phyloP scores from a whole-genome alignment of 2,888 invertebrate genomes.

The Cyclophora albipunctata region DNA sequence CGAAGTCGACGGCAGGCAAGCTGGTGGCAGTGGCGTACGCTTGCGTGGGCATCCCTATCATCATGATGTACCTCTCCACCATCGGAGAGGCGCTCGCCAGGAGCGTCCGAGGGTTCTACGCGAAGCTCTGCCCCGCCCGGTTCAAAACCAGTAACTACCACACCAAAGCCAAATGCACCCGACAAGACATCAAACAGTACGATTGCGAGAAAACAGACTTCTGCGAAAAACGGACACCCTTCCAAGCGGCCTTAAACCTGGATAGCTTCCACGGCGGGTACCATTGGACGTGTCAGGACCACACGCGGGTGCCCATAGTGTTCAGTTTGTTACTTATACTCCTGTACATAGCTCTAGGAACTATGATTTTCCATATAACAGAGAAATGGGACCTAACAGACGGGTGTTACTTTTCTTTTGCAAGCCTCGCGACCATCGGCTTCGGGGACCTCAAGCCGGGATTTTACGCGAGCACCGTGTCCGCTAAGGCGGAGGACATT shows the following conservation, averaged over 20 bases:
- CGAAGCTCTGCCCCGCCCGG: slow-evolving; percentile 58
- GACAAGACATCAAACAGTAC: slow-evolving; percentile 30
- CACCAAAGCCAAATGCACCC: slow-evolving; percentile 38
- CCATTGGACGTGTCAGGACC: slow-evolving; percentile 68
- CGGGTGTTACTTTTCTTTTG: slow-evolving; percentile 88
- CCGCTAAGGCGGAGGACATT: slow-evolving; percentile 73
- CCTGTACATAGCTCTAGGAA: slow-evolving; percentile 91
- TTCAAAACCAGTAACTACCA: slow-evolving; percentile 34
- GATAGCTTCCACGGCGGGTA: slow-evolving; percentile 52
- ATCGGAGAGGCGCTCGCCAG: slow-evolving; percentile 90
- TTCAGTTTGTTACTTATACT: slow-evolving; percentile 90
- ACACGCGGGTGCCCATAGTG: slow-evolving; percentile 88
- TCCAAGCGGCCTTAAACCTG: slow-evolving; percentile 61
- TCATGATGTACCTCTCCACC: slow-evolving; percentile 90
- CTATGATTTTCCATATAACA: slow-evolving; percentile 90
- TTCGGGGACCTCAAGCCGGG: slow-evolving; percentile 88
- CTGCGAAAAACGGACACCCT: slow-evolving; percentile 46
- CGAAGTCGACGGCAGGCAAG: slow-evolving; percentile 86
- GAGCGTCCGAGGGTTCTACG: slow-evolving; percentile 82
- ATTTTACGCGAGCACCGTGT: slow-evolving; percentile 62
- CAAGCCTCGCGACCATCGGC: slow-evolving; percentile 87
- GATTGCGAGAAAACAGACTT: slow-evolving; percentile 36
- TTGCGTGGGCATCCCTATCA: slow-evolving; percentile 89
- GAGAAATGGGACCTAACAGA: slow-evolving; percentile 95
- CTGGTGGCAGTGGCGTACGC: slow-evolving; percentile 90